A percentile compares a stretch with the other conserved stretches of the same genome.
These are phyloP conservation scores for Oxyteleia sp. DNA, from an alignment of 2,888 invertebrate species.

Conservation along the genomic window DNA sequence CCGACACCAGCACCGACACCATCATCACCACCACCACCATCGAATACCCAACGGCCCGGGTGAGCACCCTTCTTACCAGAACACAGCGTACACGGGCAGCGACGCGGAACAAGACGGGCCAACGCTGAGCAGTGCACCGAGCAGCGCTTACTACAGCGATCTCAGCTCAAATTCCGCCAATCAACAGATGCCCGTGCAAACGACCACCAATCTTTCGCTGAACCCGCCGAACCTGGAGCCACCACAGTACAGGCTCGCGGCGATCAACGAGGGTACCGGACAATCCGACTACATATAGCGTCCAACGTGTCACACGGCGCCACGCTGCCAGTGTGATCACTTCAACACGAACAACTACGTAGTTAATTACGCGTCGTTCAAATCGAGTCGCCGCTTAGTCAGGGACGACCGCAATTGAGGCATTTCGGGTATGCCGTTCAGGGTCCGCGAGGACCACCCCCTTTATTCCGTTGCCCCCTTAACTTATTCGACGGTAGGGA, in stretches of 20 bases:
- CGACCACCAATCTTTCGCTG: constrained; percentile 71
- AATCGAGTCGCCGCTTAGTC: constrained; percentile 68
- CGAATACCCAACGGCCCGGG: constrained; percentile 78
- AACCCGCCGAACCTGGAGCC: constrained; percentile 78
- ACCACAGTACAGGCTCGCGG: constrained; percentile 84
- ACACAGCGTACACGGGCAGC: constrained; percentile 90
- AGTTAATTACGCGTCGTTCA: constrained; percentile 65
- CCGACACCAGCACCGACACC: constrained; percentile 76
- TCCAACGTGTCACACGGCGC: constrained; percentile 64
- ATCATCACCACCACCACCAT: constrained; percentile 69
- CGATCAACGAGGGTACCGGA: constrained; percentile 85
- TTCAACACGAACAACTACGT: constrained; percentile 49
- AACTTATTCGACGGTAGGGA: constrained; percentile 36
- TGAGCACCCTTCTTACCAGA: constrained; percentile 90
- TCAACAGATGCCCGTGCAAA: constrained; percentile 74
- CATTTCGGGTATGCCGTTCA: constrained; percentile 46
- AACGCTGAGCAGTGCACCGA: constrained; percentile 89
- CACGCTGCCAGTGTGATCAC: constrained; percentile 58
- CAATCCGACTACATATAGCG: constrained; percentile 86
- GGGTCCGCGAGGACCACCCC: constrained; percentile 8
- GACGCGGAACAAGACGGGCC: constrained; percentile 89
- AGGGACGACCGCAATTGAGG: constrained; percentile 66
- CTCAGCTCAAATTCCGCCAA: constrained; percentile 88
- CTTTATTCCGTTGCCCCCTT: neutral
- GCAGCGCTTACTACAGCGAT: constrained; percentile 93